A percentile compares a stretch with the other conserved stretches of the same genome.
These are phyloP conservation scores for Sebastes cheni DNA, from an alignment of 2,797 vertebrate genomes.

Conservation along the genomic window DNA sequence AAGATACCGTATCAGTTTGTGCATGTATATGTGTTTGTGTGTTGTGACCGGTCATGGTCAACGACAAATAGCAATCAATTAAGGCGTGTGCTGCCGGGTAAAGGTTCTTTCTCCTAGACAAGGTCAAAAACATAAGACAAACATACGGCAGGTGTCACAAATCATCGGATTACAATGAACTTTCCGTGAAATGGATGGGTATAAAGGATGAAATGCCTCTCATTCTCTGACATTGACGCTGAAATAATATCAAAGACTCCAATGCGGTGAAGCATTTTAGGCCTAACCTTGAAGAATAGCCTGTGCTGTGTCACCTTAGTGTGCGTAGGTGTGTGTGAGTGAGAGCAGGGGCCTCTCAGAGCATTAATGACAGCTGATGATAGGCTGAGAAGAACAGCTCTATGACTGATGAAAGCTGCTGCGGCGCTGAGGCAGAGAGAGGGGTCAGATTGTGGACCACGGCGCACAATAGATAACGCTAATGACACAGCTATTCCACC, in stretches of 20 bases:
- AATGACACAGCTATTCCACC: conserved; percentile 48
- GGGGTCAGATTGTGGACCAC: conserved; percentile 51
- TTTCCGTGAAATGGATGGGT: conserved; percentile 4
- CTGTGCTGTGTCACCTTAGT: conserved; percentile 40
- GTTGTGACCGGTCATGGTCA: conserved; percentile 56
- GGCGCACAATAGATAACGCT: conserved; percentile 50
- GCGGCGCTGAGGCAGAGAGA: conserved; percentile 36
- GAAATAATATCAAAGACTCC: conserved; percentile 41
- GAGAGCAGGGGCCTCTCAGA: conserved; percentile 62
- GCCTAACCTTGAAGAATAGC: conserved; percentile 57
- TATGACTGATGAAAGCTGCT: conserved; percentile 73
- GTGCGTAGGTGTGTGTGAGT: conserved; percentile 29
- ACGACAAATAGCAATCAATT: conserved; percentile 68
- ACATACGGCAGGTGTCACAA: conserved; percentile 25
- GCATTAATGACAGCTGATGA: conserved; percentile 75
- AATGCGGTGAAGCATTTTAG: conserved; percentile 23
- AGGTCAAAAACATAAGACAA: conserved; percentile 45
- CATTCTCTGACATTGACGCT: conserved; percentile 2
- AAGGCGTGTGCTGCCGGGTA: conserved; percentile 55
- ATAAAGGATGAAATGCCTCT: not conserved
- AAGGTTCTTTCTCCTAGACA: conserved; percentile 45
- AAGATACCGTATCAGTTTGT: conserved; percentile 72
- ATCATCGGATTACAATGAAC: conserved; percentile 7
- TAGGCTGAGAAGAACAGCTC: conserved; percentile 64
- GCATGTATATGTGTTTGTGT: conserved; percentile 32